phyloP scores from a whole-genome alignment of 1,140 invertebrate genomes.

The Oedothorax gibbosus region DNA sequence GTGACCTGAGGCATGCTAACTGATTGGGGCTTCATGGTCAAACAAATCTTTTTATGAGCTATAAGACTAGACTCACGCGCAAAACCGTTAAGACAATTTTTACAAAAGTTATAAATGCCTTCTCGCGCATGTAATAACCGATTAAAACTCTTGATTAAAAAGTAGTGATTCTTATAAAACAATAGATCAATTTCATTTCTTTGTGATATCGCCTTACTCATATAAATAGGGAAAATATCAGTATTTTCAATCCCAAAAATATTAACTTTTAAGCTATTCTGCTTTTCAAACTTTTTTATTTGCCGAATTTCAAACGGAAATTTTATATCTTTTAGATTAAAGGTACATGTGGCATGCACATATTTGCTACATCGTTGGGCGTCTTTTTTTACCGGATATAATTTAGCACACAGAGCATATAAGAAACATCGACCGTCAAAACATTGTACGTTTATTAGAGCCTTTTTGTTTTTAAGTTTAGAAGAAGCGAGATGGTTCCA shows the following conservation, averaged over 20 bases:
- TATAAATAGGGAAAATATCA: background rate
- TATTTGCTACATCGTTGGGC: background rate
- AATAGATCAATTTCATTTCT: background rate
- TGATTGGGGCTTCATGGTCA: too few species aligned
- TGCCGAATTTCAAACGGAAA: conserved; percentile 1
- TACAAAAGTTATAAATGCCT: too few species aligned
- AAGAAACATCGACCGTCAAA: conserved; percentile 31
- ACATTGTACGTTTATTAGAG: conserved; percentile 11
- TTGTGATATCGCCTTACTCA: background rate
- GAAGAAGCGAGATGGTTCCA: background rate
- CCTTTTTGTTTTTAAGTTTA: conserved; percentile 18
- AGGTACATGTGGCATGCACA: background rate
- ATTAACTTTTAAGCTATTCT: conserved; percentile 6
- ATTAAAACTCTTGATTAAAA: too few species aligned
- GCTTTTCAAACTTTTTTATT: background rate
- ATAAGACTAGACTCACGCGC: too few species aligned
- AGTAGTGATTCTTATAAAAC: too few species aligned
- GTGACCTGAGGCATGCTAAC: too few species aligned
- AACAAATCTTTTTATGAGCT: too few species aligned
- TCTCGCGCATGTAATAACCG: too few species aligned
- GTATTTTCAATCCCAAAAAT: conserved; percentile 1
- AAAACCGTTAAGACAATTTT: too few species aligned
- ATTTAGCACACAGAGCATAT: conserved; percentile 7
- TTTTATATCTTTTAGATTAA: background rate
- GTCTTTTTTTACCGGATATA: conserved; percentile 12